Evolutionary conservation across 2,797 vertebrate genomes (phyloP).

Genomic region (Neosilurus mollespiculum): DNA sequence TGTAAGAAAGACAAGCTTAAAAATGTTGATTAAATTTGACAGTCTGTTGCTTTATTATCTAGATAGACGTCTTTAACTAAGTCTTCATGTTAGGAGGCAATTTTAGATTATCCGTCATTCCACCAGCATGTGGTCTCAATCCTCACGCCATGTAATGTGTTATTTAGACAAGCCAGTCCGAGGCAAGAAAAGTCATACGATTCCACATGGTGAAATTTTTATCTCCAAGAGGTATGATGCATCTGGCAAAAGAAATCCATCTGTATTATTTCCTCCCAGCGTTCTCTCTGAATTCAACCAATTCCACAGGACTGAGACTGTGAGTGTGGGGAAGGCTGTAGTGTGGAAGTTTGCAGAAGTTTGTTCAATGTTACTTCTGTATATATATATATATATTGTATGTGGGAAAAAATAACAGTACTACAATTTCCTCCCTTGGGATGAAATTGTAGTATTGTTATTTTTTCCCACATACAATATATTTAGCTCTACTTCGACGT

Average conservation of each 20-base stretch:
- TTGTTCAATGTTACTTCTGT: too few relatives aligned
- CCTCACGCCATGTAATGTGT: background rate
- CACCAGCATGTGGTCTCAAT: conserved; percentile 9
- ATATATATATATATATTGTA: too few relatives aligned
- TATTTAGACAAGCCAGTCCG: background rate
- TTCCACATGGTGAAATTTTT: background rate
- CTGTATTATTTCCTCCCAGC: too few relatives aligned
- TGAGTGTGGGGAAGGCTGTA: background rate
- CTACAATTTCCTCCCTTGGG: too few relatives aligned
- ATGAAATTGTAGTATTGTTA: too few relatives aligned
- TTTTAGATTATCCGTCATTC: background rate
- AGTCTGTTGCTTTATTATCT: conserved; percentile 1
- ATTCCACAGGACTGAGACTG: background rate
- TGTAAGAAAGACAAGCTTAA: background rate
- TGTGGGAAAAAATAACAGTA: too few relatives aligned
- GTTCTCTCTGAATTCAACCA: background rate
- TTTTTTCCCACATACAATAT: too few relatives aligned
- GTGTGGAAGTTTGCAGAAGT: too few relatives aligned
- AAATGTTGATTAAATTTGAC: background rate
- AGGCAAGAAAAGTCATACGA: background rate
- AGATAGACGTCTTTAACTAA: background rate
- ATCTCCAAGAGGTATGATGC: background rate
- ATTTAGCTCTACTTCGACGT: too few relatives aligned
- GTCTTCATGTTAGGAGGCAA: background rate
- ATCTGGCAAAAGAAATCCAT: background rate